Evolutionary conservation across 2,797 vertebrate species (phyloP).

Genomic region (Thaleichthys pacificus): DNA sequence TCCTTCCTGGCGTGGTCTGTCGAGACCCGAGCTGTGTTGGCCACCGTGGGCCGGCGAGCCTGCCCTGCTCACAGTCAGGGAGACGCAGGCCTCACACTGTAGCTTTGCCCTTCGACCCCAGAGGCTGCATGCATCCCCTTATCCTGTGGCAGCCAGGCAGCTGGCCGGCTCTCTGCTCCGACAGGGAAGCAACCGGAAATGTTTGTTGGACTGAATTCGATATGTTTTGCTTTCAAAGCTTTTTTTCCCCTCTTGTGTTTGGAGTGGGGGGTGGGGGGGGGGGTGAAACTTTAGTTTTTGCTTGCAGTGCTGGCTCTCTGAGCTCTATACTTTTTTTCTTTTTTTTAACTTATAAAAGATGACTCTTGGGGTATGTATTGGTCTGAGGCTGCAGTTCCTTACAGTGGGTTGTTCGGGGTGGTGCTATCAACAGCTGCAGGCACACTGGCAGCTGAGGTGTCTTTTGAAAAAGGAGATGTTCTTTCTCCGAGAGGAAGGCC

Average conservation of each 20-base stretch:
- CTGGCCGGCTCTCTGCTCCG: not conserved
- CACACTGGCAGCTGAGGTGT: not conserved
- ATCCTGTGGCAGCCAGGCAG: not conserved
- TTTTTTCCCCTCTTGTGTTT: not conserved
- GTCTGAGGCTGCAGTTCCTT: not conserved
- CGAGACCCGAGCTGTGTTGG: not conserved
- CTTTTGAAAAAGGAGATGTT: not conserved
- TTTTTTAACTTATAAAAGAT: no score
- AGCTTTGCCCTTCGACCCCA: no score
- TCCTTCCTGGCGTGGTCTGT: constrained; percentile 1
- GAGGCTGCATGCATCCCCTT: not conserved
- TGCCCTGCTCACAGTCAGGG: not conserved
- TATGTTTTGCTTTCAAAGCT: not conserved
- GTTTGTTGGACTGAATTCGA: not conserved
- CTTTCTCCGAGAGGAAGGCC: not conserved
- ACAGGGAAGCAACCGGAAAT: not conserved
- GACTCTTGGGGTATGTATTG: not conserved
- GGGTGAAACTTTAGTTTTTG: no score
- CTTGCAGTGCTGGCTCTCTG: not conserved
- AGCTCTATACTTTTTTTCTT: not conserved
- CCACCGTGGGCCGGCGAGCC: not conserved
- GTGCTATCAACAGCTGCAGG: not conserved
- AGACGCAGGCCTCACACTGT: not conserved
- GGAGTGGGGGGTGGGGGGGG: no score
- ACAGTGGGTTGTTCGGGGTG: not conserved